Conservation (phyloP, 2,113 vertebrate genomes). For the Cervus canadensis region DNA sequence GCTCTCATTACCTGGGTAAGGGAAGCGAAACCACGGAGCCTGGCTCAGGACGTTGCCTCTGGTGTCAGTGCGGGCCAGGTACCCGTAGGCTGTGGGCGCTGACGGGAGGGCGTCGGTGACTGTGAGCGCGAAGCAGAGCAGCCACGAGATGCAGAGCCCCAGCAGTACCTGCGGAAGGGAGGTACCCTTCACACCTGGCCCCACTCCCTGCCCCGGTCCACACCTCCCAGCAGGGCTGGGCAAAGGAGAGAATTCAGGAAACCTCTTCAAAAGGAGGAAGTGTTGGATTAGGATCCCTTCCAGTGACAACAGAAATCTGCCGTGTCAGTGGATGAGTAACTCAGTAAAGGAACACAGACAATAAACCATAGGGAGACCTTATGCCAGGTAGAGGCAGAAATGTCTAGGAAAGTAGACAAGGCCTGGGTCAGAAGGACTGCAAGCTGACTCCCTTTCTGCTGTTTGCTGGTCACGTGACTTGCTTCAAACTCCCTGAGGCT, state of each 20-base stretch:
- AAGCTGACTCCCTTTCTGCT: background rate
- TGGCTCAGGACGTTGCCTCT: conserved; percentile 84
- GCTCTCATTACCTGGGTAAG: conserved; percentile 90
- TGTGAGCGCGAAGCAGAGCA: conserved; percentile 90
- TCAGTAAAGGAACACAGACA: background rate
- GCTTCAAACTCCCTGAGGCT: background rate
- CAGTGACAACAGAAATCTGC: background rate
- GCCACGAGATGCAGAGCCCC: conserved; percentile 92
- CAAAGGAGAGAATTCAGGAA: no score
- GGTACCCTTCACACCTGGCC: accelerated
- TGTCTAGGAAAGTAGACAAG: background rate
- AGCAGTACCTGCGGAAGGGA: conserved; percentile 88
- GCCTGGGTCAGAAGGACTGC: background rate
- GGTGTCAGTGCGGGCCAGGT: conserved; percentile 90
- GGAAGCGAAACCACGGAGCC: conserved; percentile 93
- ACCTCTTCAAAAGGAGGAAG: background rate
- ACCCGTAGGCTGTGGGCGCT: conserved; percentile 84
- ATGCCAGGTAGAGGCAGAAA: background rate
- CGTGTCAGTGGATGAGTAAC: background rate
- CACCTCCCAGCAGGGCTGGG: background rate
- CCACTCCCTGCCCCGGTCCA: background rate
- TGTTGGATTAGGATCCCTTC: accelerated
- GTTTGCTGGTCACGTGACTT: background rate
- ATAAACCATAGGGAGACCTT: background rate
- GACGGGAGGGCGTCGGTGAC: conserved; percentile 83